Evolutionary conservation across 2,797 vertebrate genomes (phyloP).

Genomic region (Girardinus metallicus): DNA sequence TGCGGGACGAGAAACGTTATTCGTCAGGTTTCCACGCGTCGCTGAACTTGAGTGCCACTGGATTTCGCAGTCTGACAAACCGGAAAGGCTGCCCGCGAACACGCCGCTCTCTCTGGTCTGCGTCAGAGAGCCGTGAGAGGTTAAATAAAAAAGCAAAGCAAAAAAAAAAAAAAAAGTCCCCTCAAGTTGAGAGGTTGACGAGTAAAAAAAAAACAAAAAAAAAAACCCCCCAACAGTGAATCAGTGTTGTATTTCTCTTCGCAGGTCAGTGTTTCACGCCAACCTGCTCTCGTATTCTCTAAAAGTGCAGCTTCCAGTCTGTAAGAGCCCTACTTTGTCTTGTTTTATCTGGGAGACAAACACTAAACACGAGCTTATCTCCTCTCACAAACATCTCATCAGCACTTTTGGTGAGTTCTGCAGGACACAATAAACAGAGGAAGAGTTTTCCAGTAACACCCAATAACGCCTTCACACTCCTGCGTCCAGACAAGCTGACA

Average conservation of each 20-base stretch:
- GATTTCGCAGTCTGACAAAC: conserved; percentile 28
- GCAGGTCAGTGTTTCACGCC: not conserved
- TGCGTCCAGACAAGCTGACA: conserved; percentile 16
- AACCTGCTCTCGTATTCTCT: conserved; percentile 10
- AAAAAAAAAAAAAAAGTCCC: too few species aligned
- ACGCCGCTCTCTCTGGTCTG: conserved; percentile 2
- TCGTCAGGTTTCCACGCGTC: conserved; percentile 41
- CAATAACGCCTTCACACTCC: conserved; percentile 32
- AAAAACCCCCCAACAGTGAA: conserved; percentile 21
- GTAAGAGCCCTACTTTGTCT: conserved; percentile 38
- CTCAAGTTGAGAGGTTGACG: conserved; percentile 11
- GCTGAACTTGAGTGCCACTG: conserved; percentile 19
- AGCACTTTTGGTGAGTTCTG: conserved; percentile 62
- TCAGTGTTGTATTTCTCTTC: not conserved
- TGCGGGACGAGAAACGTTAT: conserved; percentile 27
- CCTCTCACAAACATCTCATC: conserved; percentile 44
- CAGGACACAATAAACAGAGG: conserved; percentile 43
- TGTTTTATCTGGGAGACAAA: conserved; percentile 33
- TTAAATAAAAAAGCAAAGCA: not conserved
- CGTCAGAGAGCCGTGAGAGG: conserved; percentile 13
- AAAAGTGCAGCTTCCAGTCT: conserved; percentile 6
- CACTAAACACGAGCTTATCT: conserved; percentile 37
- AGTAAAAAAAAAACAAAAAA: not conserved
- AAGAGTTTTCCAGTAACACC: conserved; percentile 52
- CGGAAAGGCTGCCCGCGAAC: conserved; percentile 35